Conservation (phyloP, 2,797 vertebrate genomes). For the Silurus aristotelis region DNA sequence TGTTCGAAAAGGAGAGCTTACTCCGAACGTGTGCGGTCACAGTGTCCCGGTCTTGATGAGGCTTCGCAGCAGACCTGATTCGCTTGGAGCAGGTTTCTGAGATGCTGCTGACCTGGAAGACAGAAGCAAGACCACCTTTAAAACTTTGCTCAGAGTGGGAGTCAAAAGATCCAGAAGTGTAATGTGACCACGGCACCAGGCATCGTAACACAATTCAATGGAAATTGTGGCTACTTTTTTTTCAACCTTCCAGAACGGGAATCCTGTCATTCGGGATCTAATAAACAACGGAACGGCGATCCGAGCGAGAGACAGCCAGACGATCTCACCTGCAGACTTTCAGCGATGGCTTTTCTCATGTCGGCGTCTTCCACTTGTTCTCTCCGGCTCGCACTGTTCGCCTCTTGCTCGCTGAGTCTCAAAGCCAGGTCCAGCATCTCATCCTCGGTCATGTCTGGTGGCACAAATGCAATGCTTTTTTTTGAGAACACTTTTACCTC, state of each 20-base stretch:
- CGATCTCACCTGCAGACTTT: conserved; percentile 85
- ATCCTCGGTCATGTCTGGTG: conserved; percentile 91
- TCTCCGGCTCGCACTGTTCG: conserved; percentile 74
- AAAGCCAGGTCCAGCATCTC: conserved; percentile 91
- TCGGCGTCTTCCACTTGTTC: conserved; percentile 84
- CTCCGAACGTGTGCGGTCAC: conserved; percentile 43
- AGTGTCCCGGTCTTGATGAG: conserved; percentile 7
- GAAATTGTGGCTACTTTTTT: no score
- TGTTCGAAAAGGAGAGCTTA: conserved; percentile 56
- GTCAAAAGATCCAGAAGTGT: no score
- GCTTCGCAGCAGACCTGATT: conserved; percentile 30
- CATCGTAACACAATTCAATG: no score
- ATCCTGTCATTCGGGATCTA: no score
- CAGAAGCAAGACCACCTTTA: no score
- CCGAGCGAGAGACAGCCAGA: neutral
- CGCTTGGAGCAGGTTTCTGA: conserved; percentile 13
- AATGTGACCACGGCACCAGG: no score
- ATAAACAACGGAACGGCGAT: no score
- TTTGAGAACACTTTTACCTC: neutral
- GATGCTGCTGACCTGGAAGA: conserved; percentile 34
- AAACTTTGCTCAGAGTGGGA: no score
- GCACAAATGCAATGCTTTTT: conserved; percentile 35
- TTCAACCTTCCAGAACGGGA: no score
- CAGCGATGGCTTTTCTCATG: conserved; percentile 86
- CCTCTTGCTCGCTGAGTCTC: conserved; percentile 89